Evolutionary conservation across 2,888 invertebrate genomes (phyloP).

Genomic region (Nephrotoma appendiculata): DNA sequence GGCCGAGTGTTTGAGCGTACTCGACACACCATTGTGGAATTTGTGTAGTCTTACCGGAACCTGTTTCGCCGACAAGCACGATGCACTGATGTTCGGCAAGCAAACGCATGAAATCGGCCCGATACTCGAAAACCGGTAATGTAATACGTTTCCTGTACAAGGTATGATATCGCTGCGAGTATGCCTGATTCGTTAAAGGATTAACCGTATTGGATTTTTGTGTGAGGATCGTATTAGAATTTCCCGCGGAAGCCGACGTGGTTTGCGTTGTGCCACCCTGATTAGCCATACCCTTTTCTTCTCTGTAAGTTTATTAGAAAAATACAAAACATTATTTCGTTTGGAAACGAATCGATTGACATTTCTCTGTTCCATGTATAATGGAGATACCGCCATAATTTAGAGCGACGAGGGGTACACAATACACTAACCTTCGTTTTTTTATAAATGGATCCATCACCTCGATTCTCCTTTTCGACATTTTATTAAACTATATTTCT

Average conservation of each 20-base stretch:
- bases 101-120: constrained; percentile 87
- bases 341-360: constrained; percentile 6
- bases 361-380: not conserved
- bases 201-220: constrained; percentile 40
- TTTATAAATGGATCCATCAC: constrained; percentile 71
- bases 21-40: constrained; percentile 95
- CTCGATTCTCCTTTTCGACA: constrained; percentile 80
- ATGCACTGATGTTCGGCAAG: constrained; percentile 88
- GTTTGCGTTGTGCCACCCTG: constrained; percentile 22
- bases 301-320: constrained; percentile 25
- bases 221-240: constrained; percentile 25
- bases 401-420: constrained; percentile 11
- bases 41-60: constrained; percentile 99
- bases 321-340: not conserved
- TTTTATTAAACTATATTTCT: constrained; percentile 19
- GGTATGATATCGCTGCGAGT: constrained; percentile 78
- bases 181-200: constrained; percentile 67
- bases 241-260: constrained; percentile 30
- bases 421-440: constrained; percentile 48
- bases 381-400: not conserved
- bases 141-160: constrained; percentile 76
- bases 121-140: constrained; percentile 96
- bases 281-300: constrained; percentile 37
- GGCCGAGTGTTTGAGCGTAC: constrained; percentile 47
- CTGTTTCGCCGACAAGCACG: constrained; percentile 96